Conservation (phyloP, 2,113 vertebrate genomes). For the Eptatretus burgeri region DNA sequence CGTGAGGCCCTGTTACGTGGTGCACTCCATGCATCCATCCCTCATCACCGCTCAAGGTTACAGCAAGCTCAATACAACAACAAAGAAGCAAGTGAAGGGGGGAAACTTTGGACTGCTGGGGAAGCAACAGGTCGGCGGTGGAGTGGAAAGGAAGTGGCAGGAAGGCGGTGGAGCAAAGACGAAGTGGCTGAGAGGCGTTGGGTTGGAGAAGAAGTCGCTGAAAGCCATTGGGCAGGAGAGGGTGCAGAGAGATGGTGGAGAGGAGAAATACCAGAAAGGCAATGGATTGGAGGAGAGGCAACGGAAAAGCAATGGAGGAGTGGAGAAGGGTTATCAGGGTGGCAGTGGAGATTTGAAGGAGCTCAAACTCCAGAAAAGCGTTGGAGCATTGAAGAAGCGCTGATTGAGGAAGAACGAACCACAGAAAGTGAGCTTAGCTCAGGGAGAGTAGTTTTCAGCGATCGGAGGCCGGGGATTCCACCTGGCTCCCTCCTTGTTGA, state of each 20-base stretch:
- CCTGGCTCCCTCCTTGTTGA: constrained; percentile 14
- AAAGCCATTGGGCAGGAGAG: neutral
- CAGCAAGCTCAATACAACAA: too few relatives aligned
- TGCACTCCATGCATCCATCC: too few relatives aligned
- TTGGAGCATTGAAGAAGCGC: neutral
- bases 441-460: constrained; percentile 38
- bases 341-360: neutral
- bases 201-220: neutral
- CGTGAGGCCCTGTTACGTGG: neutral
- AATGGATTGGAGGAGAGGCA: neutral
- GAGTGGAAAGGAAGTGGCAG: neutral
- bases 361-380: too few relatives aligned
- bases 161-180: neutral
- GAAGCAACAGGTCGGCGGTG: neutral
- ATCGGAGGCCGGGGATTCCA: constrained; percentile 42
- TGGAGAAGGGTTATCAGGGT: neutral
- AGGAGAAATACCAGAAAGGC: neutral
- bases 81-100: too few relatives aligned
- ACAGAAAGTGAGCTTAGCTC: neutral
- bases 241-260: neutral
- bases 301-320: neutral
- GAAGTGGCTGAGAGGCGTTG: neutral
- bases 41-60: too few relatives aligned
- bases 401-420: neutral
- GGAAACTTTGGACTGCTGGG: too few relatives aligned